A percentile compares a stretch with the other conserved stretches of the same genome.
These are phyloP conservation scores for Mesorhabditis sp. DNA, from an alignment of 2,888 invertebrate species.

Conservation along the genomic window DNA sequence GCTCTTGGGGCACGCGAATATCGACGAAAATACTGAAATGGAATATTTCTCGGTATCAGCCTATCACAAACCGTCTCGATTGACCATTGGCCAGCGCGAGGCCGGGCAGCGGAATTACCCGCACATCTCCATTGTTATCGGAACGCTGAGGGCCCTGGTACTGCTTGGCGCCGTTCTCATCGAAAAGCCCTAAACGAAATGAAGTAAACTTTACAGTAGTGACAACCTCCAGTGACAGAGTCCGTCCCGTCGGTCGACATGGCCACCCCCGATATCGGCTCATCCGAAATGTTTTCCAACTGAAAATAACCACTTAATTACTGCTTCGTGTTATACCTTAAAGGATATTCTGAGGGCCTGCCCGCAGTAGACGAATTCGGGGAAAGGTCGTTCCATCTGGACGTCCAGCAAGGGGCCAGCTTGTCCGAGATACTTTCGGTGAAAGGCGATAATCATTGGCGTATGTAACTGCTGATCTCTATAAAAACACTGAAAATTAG, in stretches of 20 bases:
- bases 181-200: constrained; percentile 5
- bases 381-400: constrained; percentile 18
- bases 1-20: constrained; percentile 21
- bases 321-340: constrained; percentile 3
- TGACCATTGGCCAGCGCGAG: neutral
- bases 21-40: constrained; percentile 23
- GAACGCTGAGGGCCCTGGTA: neutral
- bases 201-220: neutral
- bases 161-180: neutral
- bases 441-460: constrained; percentile 35
- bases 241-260: constrained; percentile 37
- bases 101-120: neutral
- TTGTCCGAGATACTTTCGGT: constrained; percentile 25
- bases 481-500: too few species aligned
- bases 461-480: constrained; percentile 11
- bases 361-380: constrained; percentile 24
- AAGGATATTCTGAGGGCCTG: constrained; percentile 25
- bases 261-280: constrained; percentile 24
- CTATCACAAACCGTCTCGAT: constrained; percentile 4
- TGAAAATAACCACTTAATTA: constrained; percentile 14
- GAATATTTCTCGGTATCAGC: constrained; percentile 14
- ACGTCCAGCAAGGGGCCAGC: constrained; percentile 46
- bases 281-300: constrained; percentile 35
- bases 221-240: constrained; percentile 13
- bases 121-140: neutral